Conservation (phyloP, 2,888 invertebrate genomes). For the Iphiclides podalirius region DNA sequence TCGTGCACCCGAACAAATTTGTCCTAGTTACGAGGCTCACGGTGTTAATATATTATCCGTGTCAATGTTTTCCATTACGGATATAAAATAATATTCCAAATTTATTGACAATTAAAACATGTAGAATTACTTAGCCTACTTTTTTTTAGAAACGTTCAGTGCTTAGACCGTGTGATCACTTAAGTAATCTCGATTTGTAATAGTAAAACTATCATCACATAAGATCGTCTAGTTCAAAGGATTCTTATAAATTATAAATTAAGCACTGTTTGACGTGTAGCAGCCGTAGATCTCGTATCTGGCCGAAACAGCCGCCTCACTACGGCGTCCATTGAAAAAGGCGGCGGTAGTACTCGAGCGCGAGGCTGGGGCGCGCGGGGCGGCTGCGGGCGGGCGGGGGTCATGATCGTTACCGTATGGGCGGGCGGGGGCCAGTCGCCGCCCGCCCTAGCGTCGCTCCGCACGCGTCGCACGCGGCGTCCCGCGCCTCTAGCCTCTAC, state of each 20-base stretch:
- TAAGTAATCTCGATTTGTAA: no score
- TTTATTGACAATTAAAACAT: no score
- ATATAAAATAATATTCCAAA: no score
- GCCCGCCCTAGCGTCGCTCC: constrained; percentile 44
- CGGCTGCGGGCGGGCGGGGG: constrained; percentile 50
- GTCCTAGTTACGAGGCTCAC: neutral
- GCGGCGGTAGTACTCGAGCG: constrained; percentile 22
- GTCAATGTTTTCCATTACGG: neutral
- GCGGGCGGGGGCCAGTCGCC: constrained; percentile 53
- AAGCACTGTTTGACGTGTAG: no score
- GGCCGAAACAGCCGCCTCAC: neutral
- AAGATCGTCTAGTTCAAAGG: no score
- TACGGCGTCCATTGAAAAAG: constrained; percentile 8
- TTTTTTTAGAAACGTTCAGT: no score
- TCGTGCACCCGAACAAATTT: neutral
- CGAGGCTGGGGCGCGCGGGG: constrained; percentile 41
- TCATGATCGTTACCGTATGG: constrained; percentile 1
- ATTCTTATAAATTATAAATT: no score
- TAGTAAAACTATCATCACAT: no score
- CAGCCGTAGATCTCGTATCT: no score
- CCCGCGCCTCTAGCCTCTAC: constrained; percentile 50
- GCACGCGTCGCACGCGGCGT: constrained; percentile 29
- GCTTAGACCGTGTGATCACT: no score
- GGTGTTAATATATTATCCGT: neutral
- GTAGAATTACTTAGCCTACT: no score